A percentile compares a stretch with the other conserved stretches of the same genome.
phyloP scores from a whole-genome alignment of 2,888 invertebrate genomes.

The Hylaea fasciaria region DNA sequence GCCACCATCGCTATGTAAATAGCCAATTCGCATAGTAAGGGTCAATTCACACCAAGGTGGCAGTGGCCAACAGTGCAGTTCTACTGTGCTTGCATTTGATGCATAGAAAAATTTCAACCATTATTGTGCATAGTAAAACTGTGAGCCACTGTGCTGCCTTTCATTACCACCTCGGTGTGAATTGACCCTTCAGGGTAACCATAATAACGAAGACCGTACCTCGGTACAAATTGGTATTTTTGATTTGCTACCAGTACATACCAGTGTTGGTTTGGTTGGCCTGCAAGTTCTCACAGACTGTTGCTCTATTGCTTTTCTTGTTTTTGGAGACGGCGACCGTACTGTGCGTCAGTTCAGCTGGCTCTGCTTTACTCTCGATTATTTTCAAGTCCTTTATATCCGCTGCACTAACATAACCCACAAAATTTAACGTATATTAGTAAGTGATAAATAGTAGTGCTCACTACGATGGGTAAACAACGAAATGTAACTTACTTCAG shows the following conservation, averaged over 20 bases:
- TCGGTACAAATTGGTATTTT: too few species aligned
- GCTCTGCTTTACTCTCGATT: slow-evolving; percentile 86
- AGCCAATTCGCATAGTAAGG: too few species aligned
- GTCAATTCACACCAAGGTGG: too few species aligned
- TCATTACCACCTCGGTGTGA: too few species aligned
- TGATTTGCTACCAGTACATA: background rate
- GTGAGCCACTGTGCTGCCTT: too few species aligned
- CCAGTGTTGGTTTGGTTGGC: slow-evolving; percentile 63
- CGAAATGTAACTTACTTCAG: slow-evolving; percentile 67
- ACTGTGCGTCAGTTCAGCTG: slow-evolving; percentile 67
- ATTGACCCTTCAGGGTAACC: too few species aligned
- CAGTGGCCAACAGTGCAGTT: too few species aligned
- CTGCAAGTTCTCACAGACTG: slow-evolving; percentile 74
- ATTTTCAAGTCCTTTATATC: slow-evolving; percentile 91
- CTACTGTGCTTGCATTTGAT: too few species aligned
- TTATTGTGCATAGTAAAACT: too few species aligned
- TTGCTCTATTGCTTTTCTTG: slow-evolving; percentile 67
- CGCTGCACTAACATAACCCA: slow-evolving; percentile 80
- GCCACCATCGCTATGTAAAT: too few species aligned
- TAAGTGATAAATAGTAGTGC: background rate
- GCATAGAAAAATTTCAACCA: too few species aligned
- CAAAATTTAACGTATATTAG: slow-evolving; percentile 1
- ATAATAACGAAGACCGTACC: too few species aligned
- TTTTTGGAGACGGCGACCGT: slow-evolving; percentile 69
- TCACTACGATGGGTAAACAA: background rate